Evolutionary conservation across 1,140 invertebrate genomes (phyloP).

Genomic region (Neodiprion lecontei): DNA sequence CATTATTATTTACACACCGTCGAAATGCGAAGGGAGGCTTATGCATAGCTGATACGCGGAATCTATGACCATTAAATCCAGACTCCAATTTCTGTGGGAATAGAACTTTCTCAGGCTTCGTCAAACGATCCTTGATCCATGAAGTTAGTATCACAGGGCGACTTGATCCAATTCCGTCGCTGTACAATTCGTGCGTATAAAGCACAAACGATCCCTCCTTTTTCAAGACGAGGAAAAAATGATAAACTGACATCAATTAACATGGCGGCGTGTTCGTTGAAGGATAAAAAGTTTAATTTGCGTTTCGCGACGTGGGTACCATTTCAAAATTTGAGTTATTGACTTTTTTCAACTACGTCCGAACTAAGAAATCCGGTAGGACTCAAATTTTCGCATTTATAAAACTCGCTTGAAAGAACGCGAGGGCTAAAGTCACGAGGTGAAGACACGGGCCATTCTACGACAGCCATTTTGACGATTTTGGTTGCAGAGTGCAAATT

Average conservation of each 20-base stretch:
- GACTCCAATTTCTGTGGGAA: slow-evolving; percentile 71
- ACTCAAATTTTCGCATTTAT: too few species aligned
- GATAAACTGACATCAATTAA: slow-evolving; percentile 9
- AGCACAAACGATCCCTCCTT: slow-evolving; percentile 72
- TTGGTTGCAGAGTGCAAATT: too few species aligned
- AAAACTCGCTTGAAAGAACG: too few species aligned
- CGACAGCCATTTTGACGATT: too few species aligned
- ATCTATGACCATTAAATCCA: slow-evolving; percentile 76
- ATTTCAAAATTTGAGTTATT: slow-evolving; percentile 1
- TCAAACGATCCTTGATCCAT: slow-evolving; percentile 69
- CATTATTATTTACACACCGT: slow-evolving; percentile 54
- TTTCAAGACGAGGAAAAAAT: slow-evolving; percentile 36
- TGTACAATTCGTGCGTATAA: slow-evolving; percentile 74
- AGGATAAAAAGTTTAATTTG: slow-evolving; percentile 6
- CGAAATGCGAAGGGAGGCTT: slow-evolving; percentile 75
- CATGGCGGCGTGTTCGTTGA: not conserved
- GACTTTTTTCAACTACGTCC: too few species aligned
- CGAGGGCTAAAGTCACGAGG: too few species aligned
- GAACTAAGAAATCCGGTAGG: too few species aligned
- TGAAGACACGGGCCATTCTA: too few species aligned
- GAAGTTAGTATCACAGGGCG: slow-evolving; percentile 68
- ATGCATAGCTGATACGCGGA: slow-evolving; percentile 69
- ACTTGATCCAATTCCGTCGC: slow-evolving; percentile 72
- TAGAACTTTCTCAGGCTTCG: slow-evolving; percentile 64
- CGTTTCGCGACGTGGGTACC: not conserved